phyloP scores from a whole-genome alignment of 2,888 invertebrate genomes.

The Hydraecia micacea region DNA sequence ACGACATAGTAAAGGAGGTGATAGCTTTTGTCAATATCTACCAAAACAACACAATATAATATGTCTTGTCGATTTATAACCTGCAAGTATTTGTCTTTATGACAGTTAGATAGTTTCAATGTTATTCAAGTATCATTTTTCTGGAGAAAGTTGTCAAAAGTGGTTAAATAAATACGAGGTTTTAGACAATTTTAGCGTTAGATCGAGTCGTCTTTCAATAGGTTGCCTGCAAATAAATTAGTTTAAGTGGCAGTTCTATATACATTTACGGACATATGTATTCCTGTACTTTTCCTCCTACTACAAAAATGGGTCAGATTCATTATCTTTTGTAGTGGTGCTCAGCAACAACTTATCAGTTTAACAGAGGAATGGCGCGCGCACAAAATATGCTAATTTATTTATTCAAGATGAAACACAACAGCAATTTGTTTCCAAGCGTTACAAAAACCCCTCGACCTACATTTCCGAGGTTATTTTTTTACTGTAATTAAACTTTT shows the following conservation, averaged over 20 bases:
- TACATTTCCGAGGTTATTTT: conserved; percentile 38
- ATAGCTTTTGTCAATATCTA: too few relatives aligned
- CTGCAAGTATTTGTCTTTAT: background rate
- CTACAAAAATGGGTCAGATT: conserved; percentile 21
- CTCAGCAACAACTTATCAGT: conserved; percentile 28
- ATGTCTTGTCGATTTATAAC: too few relatives aligned
- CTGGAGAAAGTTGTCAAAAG: background rate
- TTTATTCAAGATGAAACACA: conserved; percentile 47
- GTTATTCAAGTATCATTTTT: background rate
- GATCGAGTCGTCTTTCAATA: background rate
- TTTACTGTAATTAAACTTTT: conserved; percentile 41
- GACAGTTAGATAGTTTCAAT: background rate
- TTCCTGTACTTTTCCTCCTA: conserved; percentile 1
- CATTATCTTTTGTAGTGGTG: conserved; percentile 7
- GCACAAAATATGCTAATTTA: conserved; percentile 48
- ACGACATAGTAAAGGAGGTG: too few relatives aligned
- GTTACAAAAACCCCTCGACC: conserved; percentile 40
- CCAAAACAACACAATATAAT: too few relatives aligned
- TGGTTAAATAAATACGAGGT: background rate
- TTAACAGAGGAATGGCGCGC: conserved; percentile 16
- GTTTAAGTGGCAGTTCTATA: background rate
- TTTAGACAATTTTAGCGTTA: background rate
- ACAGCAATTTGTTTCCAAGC: conserved; percentile 35
- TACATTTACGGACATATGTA: background rate
- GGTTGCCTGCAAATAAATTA: background rate